Evolutionary conservation across 2,888 invertebrate species (phyloP).

Genomic region (Thelaira solivaga): DNA sequence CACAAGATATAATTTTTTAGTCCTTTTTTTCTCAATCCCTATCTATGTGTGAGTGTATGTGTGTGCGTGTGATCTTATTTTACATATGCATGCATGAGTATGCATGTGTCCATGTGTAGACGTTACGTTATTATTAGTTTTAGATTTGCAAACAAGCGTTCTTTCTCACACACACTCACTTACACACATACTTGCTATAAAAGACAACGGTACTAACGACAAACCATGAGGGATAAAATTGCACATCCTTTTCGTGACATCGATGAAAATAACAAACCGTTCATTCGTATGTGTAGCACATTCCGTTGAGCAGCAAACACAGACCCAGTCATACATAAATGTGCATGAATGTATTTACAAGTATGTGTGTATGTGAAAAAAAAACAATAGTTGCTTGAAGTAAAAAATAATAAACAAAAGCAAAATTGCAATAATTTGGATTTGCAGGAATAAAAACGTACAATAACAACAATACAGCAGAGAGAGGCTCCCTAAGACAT

Average conservation of each 20-base stretch:
- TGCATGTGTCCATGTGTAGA: slow-evolving; percentile 1
- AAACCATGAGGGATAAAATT: slow-evolving; percentile 63
- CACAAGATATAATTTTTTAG: slow-evolving; percentile 65
- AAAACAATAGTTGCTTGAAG: slow-evolving; percentile 50
- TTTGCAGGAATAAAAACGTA: slow-evolving; percentile 64
- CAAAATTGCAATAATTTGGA: slow-evolving; percentile 62
- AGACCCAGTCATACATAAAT: neutral
- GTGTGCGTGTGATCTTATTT: slow-evolving; percentile 47
- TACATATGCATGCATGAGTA: neutral
- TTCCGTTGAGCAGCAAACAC: slow-evolving; percentile 26
- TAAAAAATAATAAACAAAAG: slow-evolving; percentile 52
- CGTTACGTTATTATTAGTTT: slow-evolving; percentile 19
- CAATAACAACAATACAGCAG: slow-evolving; percentile 32
- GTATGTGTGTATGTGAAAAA: slow-evolving; percentile 3
- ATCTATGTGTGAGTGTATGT: neutral
- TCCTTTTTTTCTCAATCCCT: slow-evolving; percentile 47
- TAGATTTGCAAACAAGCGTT: neutral
- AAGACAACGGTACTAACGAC: slow-evolving; percentile 39
- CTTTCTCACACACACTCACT: neutral
- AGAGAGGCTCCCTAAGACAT: slow-evolving; percentile 54
- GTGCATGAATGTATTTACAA: neutral
- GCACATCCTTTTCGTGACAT: slow-evolving; percentile 38
- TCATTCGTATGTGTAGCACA: slow-evolving; percentile 41
- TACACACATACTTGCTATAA: slow-evolving; percentile 27
- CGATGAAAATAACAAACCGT: slow-evolving; percentile 9